Base-by-base conservation (phyloP, 2,797 vertebrate species). In the Spinibarbus caldwelli region DNA sequence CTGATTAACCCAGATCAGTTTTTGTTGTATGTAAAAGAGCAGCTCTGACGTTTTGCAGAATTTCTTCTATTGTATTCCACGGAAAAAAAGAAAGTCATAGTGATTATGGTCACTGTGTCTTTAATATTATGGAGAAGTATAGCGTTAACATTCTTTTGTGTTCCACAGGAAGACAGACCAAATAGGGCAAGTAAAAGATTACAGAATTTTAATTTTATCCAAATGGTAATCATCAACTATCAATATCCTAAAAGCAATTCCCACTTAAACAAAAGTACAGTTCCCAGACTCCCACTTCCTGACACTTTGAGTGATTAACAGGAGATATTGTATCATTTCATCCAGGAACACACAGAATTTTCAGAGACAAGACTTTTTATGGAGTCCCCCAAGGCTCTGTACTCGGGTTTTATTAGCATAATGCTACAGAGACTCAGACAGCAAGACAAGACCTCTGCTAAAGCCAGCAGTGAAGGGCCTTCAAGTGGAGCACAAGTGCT, bases 401-500 rank as follows among this genome's bases (percentile, higher is more conserved):
- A 64, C 49, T 85, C 85, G 86, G 86, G 87, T 86, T 23, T 72
- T 71, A 78, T 78, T 67, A 78, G 77, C 73, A 78, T 89, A 82
- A 82, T 67, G 54, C 52, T 87, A 84, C 90, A 85, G 86, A n/a
- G 83, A 79, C 78, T 76, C 82, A 90, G 86, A 87, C 85, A 85
- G 89, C 68, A 83, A 88, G 80, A 89, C 38, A 77, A 80, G 86
- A 88, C 86, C 89, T 91, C 82, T 85, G 77, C 89, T 87, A 89
- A 91, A 92, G 90, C 2, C 36, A 82, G 88, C 71, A 80, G 81
- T 93, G 88, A 90, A 93, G 88, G 84, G 91, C 88, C 67, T 77
- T 90, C 84, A 91, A 92, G 92, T 90, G 88, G 88, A 90, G 87
- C 88, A 92, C 88, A 90, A 87, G 88, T 90, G 88, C 88, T 79